These are phyloP conservation scores for Zhengitettix transpicula DNA, from an alignment of 2,888 invertebrate genomes.

Conservation along the genomic window DNA sequence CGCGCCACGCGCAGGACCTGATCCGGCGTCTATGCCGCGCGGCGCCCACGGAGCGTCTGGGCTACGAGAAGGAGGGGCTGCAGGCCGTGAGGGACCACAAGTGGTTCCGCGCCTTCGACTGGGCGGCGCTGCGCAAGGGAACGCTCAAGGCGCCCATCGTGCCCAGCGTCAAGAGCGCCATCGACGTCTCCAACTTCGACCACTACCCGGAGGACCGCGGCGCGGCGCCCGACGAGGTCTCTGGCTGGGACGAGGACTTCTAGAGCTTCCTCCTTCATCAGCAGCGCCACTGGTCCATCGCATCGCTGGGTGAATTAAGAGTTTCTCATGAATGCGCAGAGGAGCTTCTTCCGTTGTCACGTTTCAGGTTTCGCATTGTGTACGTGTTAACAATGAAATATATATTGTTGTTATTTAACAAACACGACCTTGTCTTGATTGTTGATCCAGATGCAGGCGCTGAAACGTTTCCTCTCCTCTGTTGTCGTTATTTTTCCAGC, in stretches of 20 bases:
- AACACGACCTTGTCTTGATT: no score
- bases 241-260: conserved; percentile 82
- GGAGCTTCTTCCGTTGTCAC: no score
- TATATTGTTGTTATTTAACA: no score
- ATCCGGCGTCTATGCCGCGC: conserved; percentile 76
- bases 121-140: conserved; percentile 56
- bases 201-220: conserved; percentile 63
- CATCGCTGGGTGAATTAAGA: no score
- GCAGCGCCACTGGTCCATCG: no score
- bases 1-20: conserved; percentile 60
- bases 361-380: no score
- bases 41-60: conserved; percentile 73
- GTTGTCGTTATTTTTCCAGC: no score
- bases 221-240: conserved; percentile 70
- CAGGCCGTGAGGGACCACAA: conserved; percentile 71
- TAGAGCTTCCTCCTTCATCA: conserved; percentile 24
- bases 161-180: conserved; percentile 38
- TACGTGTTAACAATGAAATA: no score
- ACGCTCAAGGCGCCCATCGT: conserved; percentile 55
- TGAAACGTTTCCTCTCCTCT: no score
- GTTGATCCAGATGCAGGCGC: no score
- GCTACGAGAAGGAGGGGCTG: conserved; percentile 74
- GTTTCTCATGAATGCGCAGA: no score
- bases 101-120: conserved; percentile 88
- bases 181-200: conserved; percentile 77